Evolutionary conservation across 2,888 invertebrate genomes (phyloP).

Genomic region (Agriopis marginaria): DNA sequence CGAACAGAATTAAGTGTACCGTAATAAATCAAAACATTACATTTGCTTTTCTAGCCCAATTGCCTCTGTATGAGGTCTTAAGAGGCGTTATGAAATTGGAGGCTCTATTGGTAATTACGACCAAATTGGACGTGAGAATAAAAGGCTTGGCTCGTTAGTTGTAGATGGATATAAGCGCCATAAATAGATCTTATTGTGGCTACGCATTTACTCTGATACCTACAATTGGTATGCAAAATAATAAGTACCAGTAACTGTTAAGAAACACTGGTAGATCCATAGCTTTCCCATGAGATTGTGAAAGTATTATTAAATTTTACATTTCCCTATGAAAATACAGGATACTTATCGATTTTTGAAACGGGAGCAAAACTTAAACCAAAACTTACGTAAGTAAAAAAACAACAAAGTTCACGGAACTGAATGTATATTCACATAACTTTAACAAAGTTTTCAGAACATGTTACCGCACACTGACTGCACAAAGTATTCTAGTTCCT

Average conservation of each 20-base stretch:
- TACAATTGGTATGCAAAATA: too few relatives aligned
- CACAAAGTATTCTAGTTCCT: conserved; percentile 37
- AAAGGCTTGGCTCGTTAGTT: not conserved
- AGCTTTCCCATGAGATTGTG: too few relatives aligned
- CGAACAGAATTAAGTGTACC: conserved; percentile 10
- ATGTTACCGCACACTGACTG: conserved; percentile 18
- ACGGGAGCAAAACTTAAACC: not conserved
- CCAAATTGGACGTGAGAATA: not conserved
- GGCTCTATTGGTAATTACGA: conserved; percentile 4
- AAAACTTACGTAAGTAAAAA: not conserved
- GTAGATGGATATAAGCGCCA: not conserved
- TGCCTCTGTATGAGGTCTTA: conserved; percentile 16
- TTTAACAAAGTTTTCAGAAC: conserved; percentile 37
- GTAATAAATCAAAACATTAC: conserved; percentile 30
- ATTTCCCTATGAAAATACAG: not conserved
- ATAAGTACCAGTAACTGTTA: too few relatives aligned
- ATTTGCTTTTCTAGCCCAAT: conserved; percentile 28
- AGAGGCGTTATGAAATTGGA: conserved; percentile 24
- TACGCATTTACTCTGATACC: too few relatives aligned
- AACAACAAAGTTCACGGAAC: conserved; percentile 28
- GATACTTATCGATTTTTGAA: not conserved
- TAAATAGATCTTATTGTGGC: not conserved
- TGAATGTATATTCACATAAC: conserved; percentile 40
- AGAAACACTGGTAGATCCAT: too few relatives aligned
- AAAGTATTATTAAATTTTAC: too few relatives aligned